Percentiles rank a stretch among this genome's conserved stretches.
Conservation (phyloP, 2,797 vertebrate species). For the Leucoraja ocellata region DNA sequence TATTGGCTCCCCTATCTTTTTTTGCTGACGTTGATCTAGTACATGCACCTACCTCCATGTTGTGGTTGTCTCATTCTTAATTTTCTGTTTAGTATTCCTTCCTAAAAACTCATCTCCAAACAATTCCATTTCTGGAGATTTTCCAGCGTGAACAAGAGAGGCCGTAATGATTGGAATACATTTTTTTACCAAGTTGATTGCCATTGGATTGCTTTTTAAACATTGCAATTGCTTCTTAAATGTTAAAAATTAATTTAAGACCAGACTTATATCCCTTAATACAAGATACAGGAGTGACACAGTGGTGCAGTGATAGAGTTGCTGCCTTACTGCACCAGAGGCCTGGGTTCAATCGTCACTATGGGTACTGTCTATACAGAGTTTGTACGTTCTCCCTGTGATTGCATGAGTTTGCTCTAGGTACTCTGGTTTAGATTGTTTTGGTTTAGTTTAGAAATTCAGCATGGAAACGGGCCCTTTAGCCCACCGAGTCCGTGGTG, state of each 20-base stretch:
- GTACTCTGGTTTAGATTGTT: too few species aligned
- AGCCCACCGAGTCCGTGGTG: too few species aligned
- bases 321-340: too few species aligned
- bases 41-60: neutral
- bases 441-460: too few species aligned
- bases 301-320: too few species aligned
- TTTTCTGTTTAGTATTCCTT: neutral
- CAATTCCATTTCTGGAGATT: neutral
- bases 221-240: too few species aligned
- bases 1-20: neutral
- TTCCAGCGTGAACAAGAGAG: neutral
- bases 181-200: neutral
- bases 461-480: too few species aligned
- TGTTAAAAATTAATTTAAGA: neutral
- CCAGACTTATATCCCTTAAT: neutral
- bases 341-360: too few species aligned
- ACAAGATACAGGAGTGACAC: neutral
- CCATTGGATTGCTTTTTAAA: neutral
- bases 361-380: too few species aligned
- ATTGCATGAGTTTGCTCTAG: too few species aligned
- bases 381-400: too few species aligned
- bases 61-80: neutral
- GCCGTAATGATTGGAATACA: neutral
- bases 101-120: neutral
- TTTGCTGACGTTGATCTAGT: neutral